Conservation (phyloP, 2,888 invertebrate genomes). For the Epsilonema sp. region DNA sequence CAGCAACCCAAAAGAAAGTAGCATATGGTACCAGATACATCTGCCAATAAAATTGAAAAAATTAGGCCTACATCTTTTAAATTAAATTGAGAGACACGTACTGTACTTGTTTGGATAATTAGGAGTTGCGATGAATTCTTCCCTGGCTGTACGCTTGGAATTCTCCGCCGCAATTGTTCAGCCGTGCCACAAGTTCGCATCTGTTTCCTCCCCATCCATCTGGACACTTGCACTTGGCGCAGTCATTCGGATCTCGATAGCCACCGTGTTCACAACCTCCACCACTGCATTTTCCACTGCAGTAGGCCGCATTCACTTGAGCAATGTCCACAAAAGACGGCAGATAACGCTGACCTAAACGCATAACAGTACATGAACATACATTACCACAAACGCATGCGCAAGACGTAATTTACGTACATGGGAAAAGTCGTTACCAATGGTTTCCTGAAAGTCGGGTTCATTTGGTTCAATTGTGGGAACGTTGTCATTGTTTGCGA, state of each 20-base stretch:
- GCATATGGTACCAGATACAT: no score
- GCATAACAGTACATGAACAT: no score
- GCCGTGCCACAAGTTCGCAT: constrained; percentile 17
- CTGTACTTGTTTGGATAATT: constrained; percentile 3
- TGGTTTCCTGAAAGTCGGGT: constrained; percentile 17
- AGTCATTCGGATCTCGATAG: constrained; percentile 24
- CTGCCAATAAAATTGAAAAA: no score
- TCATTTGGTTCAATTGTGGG: constrained; percentile 23
- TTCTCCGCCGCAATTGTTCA: constrained; percentile 18
- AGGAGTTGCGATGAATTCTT: not conserved
- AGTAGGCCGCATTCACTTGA: not conserved
- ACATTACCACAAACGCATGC: no score
- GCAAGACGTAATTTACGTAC: no score
- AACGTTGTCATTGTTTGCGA: constrained; percentile 20
- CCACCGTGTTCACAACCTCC: constrained; percentile 16
- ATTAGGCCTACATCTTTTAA: no score
- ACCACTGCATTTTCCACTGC: not conserved
- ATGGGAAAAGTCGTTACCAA: no score
- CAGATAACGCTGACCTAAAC: constrained; percentile 21
- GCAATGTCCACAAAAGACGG: constrained; percentile 23
- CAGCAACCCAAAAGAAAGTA: no score
- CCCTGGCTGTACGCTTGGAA: not conserved
- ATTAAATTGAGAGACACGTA: not conserved
- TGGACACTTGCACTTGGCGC: constrained; percentile 20
- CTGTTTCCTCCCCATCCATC: constrained; percentile 18